phyloP scores from a whole-genome alignment of 2,888 invertebrate genomes.

The Galerucella nymphaeae region DNA sequence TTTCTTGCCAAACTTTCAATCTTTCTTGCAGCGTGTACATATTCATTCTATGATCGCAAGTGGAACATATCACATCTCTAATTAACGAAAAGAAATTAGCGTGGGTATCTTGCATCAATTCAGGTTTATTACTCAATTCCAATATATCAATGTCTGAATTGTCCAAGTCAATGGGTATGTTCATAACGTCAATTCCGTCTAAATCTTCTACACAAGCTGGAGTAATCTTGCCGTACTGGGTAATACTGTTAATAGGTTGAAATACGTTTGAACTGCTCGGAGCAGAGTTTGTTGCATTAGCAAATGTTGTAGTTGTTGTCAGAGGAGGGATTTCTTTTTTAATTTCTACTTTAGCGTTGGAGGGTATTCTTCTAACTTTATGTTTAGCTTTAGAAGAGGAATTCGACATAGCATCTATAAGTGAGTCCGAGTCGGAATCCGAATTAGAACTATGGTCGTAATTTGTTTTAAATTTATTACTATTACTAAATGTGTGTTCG shows the following conservation, averaged over 20 bases:
- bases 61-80: constrained; percentile 87
- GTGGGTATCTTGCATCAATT: constrained; percentile 83
- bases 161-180: constrained; percentile 79
- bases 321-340: constrained; percentile 37
- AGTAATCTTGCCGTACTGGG: constrained; percentile 57
- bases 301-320: constrained; percentile 29
- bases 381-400: constrained; percentile 43
- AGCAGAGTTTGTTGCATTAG: constrained; percentile 11
- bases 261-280: constrained; percentile 37
- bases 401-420: constrained; percentile 49
- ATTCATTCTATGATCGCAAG: constrained; percentile 86
- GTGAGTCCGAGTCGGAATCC: constrained; percentile 59
- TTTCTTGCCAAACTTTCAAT: constrained; percentile 79
- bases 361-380: constrained; percentile 28
- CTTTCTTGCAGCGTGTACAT: constrained; percentile 80
- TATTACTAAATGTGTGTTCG: constrained; percentile 33
- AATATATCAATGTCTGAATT: constrained; percentile 68
- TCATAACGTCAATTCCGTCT: constrained; percentile 80
- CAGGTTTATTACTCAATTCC: constrained; percentile 67
- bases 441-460: constrained; percentile 57
- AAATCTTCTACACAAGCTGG: constrained; percentile 67
- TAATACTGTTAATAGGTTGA: constrained; percentile 50
- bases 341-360: constrained; percentile 41
- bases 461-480: constrained; percentile 33
- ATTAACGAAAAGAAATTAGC: constrained; percentile 89